Evolutionary conservation across 2,888 invertebrate genomes (phyloP).

Genomic region (Oxycera nigricornis): DNA sequence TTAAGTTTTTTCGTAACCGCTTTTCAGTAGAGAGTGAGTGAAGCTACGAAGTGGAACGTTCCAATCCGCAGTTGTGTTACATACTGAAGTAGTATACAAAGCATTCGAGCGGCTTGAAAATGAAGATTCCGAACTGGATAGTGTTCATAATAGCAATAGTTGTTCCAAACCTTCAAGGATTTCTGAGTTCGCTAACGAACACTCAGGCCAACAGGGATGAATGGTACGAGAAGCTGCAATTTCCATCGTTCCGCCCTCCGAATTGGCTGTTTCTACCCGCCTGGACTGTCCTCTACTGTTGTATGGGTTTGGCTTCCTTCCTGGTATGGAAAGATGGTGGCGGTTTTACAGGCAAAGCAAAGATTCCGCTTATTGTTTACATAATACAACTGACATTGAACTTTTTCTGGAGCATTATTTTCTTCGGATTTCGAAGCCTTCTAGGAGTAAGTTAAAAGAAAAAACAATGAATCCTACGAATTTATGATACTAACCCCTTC

Average conservation of each 20-base stretch:
- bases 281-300: constrained; percentile 78
- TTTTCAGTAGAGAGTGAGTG: not conserved
- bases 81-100: too few species aligned
- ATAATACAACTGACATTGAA: constrained; percentile 79
- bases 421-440: constrained; percentile 76
- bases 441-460: constrained; percentile 68
- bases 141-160: constrained; percentile 65
- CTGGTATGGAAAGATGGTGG: constrained; percentile 79
- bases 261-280: constrained; percentile 79
- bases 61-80: not conserved
- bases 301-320: constrained; percentile 87
- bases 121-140: constrained; percentile 42
- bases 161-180: constrained; percentile 76
- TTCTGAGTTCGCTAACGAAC: constrained; percentile 67
- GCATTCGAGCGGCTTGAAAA: too few species aligned
- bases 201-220: constrained; percentile 67
- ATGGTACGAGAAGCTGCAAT: constrained; percentile 78
- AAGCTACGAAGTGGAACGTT: not conserved
- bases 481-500: not conserved
- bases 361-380: constrained; percentile 74
- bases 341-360: constrained; percentile 71
- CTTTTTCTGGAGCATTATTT: constrained; percentile 86
- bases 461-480: not conserved
- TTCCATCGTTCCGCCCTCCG: constrained; percentile 80
- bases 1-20: not conserved